Conservation (phyloP, 2,888 invertebrate species). For the Aphidius colemani region DNA sequence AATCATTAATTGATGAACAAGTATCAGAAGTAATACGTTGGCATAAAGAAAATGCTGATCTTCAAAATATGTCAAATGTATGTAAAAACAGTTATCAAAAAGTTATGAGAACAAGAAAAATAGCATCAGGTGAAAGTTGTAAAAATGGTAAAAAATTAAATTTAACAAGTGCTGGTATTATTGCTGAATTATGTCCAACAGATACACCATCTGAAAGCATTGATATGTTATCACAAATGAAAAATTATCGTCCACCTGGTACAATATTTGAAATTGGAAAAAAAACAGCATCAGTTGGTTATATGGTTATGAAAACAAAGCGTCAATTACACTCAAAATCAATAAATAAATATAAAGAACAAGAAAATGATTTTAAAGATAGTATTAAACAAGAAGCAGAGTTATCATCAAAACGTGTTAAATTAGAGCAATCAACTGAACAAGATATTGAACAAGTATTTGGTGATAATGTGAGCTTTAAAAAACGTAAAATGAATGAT, state of each 20-base stretch:
- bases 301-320: conserved; percentile 86
- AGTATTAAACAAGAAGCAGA: conserved; percentile 30
- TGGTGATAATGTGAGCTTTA: conserved; percentile 64
- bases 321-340: conserved; percentile 72
- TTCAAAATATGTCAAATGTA: conserved; percentile 72
- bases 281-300: conserved; percentile 77
- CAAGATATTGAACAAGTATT: conserved; percentile 67
- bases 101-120: conserved; percentile 85
- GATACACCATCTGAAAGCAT: conserved; percentile 23
- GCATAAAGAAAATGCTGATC: conserved; percentile 75
- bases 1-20: conserved; percentile 80
- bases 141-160: conserved; percentile 78
- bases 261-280: conserved; percentile 93
- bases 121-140: conserved; percentile 88
- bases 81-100: conserved; percentile 89
- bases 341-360: conserved; percentile 61
- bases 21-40: conserved; percentile 75
- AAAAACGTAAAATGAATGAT: conserved; percentile 65
- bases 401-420: conserved; percentile 45
- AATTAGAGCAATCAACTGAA: conserved; percentile 55
- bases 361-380: conserved; percentile 54
- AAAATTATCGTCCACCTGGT: conserved; percentile 75
- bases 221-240: conserved; percentile 69
- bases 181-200: conserved; percentile 62
- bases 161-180: conserved; percentile 64